These are phyloP conservation scores for Aromia moschata DNA, from an alignment of 2,888 invertebrate species.

Conservation along the genomic window DNA sequence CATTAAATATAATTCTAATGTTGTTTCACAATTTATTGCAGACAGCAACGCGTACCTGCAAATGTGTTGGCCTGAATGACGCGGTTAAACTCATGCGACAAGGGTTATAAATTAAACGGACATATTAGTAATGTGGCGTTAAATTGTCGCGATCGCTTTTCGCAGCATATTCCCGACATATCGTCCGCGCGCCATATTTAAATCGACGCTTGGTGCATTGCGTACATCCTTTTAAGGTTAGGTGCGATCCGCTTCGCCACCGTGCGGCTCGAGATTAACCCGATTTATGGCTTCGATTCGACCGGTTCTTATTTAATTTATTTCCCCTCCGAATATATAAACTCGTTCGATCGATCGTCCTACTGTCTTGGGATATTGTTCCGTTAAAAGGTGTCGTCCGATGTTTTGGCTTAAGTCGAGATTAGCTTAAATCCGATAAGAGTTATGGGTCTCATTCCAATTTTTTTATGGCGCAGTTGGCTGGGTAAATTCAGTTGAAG, in stretches of 20 bases:
- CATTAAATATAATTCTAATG: too few species aligned
- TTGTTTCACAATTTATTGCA: too few species aligned
- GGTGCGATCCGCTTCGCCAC: background rate
- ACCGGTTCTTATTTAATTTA: conserved; percentile 6
- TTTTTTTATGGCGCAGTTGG: too few species aligned
- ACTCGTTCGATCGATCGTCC: too few species aligned
- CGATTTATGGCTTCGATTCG: conserved; percentile 1
- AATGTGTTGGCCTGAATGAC: background rate
- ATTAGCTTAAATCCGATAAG: too few species aligned
- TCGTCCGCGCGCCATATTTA: background rate
- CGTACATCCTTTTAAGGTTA: background rate
- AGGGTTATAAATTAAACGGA: background rate
- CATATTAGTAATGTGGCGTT: background rate
- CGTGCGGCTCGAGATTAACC: background rate
- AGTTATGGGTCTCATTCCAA: too few species aligned
- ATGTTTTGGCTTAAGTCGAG: too few species aligned
- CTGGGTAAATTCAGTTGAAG: too few species aligned
- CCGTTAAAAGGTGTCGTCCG: too few species aligned
- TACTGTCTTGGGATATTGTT: too few species aligned
- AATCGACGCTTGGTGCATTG: background rate
- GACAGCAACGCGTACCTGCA: too few species aligned
- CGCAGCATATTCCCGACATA: background rate
- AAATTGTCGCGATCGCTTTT: background rate
- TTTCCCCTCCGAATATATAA: background rate
- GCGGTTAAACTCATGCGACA: background rate